A percentile compares a stretch with the other conserved stretches of the same genome.
These are phyloP conservation scores for Muscidifurax raptorellus DNA, from an alignment of 1,140 invertebrate genomes.

Conservation along the genomic window DNA sequence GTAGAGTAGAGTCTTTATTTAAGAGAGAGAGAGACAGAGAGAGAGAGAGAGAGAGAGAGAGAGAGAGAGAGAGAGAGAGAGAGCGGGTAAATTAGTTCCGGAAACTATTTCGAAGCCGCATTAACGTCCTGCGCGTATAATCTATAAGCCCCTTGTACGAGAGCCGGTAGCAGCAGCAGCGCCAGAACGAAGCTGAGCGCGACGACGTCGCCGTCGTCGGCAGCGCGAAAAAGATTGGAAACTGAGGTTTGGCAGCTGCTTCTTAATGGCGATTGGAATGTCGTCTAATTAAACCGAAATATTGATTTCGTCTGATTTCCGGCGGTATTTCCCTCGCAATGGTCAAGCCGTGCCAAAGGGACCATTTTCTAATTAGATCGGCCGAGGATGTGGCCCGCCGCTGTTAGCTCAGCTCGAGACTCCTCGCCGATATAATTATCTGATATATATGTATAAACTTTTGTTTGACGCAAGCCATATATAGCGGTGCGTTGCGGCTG, in stretches of 20 bases:
- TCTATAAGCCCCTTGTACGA: conserved; percentile 54
- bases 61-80: not conserved
- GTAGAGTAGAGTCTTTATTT: no score
- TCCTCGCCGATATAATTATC: not conserved
- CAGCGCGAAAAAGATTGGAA: not conserved
- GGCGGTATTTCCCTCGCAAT: not conserved
- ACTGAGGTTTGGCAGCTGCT: conserved; percentile 34
- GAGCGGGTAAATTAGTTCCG: conserved; percentile 63
- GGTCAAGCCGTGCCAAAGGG: not conserved
- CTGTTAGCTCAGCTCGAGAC: not conserved
- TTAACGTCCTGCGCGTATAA: conserved; percentile 59
- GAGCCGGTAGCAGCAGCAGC: conserved; percentile 23
- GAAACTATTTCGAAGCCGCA: conserved; percentile 65
- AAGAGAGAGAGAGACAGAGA: no score
- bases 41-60: not conserved
- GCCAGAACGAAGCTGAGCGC: not conserved
- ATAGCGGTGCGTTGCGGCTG: not conserved
- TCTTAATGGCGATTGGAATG: conserved; percentile 57
- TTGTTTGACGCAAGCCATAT: not conserved
- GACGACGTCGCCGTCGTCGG: not conserved
- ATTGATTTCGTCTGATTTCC: conserved; percentile 34
- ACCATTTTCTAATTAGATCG: conserved; percentile 44
- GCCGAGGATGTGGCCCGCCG: not conserved
- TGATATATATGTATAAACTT: not conserved
- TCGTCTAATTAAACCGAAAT: conserved; percentile 58